Evolutionary conservation across 2,888 invertebrate species (phyloP).

Genomic region (Acleris emargana): DNA sequence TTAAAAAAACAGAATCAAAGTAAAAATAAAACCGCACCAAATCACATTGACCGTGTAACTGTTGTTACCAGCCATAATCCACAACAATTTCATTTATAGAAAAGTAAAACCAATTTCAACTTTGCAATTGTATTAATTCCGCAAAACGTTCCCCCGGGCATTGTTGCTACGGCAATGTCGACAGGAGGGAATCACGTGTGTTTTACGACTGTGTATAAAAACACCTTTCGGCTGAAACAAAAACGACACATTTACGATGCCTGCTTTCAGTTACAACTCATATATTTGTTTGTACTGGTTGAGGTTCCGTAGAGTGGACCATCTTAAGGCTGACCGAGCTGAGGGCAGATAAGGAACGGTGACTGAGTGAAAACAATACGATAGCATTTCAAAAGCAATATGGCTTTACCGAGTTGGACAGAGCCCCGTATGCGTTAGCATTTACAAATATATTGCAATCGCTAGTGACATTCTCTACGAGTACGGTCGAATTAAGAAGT

Average conservation of each 20-base stretch:
- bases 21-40: constrained; percentile 3
- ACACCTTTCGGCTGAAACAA: constrained; percentile 54
- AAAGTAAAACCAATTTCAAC: constrained; percentile 36
- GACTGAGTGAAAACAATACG: too few species aligned
- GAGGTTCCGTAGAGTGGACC: not conserved
- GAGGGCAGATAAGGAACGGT: too few species aligned
- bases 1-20: not conserved
- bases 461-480: too few species aligned
- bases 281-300: constrained; percentile 15
- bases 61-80: not conserved
- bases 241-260: constrained; percentile 54
- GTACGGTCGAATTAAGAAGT: too few species aligned
- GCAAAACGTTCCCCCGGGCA: constrained; percentile 31
- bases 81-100: constrained; percentile 20
- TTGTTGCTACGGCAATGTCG: constrained; percentile 23
- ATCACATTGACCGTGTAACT: not conserved
- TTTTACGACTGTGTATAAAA: constrained; percentile 70
- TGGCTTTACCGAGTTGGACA: too few species aligned
- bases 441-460: too few species aligned
- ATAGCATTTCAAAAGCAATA: too few species aligned
- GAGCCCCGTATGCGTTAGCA: too few species aligned
- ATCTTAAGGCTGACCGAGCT: not conserved
- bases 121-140: constrained; percentile 35
- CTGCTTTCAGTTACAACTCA: constrained; percentile 43
- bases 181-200: constrained; percentile 57